Evolutionary conservation across 1,140 invertebrate species (phyloP).

Genomic region (Asbolus verrucosus): DNA sequence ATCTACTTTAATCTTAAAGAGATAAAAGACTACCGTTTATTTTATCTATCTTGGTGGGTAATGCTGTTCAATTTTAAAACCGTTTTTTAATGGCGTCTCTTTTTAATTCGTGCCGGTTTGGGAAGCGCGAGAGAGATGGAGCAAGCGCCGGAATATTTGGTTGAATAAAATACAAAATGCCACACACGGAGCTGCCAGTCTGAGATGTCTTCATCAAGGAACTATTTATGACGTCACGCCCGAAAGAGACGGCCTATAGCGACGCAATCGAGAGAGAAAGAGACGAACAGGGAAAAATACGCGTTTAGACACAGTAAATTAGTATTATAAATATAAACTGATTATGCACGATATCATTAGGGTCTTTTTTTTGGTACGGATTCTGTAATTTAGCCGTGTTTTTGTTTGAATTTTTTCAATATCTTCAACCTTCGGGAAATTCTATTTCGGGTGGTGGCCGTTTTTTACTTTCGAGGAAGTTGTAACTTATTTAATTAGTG

Average conservation of each 20-base stretch:
- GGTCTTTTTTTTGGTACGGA: slow-evolving; percentile 17
- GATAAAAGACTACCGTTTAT: slow-evolving; percentile 44
- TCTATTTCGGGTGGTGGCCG: slow-evolving; percentile 29
- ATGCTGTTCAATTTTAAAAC: slow-evolving; percentile 20
- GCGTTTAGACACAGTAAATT: slow-evolving; percentile 32
- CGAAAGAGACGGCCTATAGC: background rate
- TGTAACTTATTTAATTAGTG: slow-evolving; percentile 19
- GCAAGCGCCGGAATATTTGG: slow-evolving; percentile 44
- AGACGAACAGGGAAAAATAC: slow-evolving; percentile 10
- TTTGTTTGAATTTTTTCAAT: slow-evolving; percentile 1
- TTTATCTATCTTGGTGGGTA: slow-evolving; percentile 24
- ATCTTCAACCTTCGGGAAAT: slow-evolving; percentile 10
- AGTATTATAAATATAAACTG: slow-evolving; percentile 39
- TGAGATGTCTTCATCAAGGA: slow-evolving; percentile 64
- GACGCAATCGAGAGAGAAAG: background rate
- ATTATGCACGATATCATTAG: slow-evolving; percentile 36
- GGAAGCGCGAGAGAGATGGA: background rate
- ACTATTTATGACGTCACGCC: slow-evolving; percentile 63
- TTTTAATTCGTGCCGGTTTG: background rate
- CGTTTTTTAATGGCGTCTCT: slow-evolving; percentile 14
- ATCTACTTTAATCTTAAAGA: slow-evolving; percentile 1
- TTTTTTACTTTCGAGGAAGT: slow-evolving; percentile 19
- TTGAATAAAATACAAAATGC: slow-evolving; percentile 61
- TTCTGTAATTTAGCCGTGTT: slow-evolving; percentile 23
- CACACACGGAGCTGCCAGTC: slow-evolving; percentile 61